A percentile compares a stretch with the other conserved stretches of the same genome.
These are phyloP conservation scores for Ptychoptera contaminata DNA, from an alignment of 2,888 invertebrate genomes.

Conservation along the genomic window DNA sequence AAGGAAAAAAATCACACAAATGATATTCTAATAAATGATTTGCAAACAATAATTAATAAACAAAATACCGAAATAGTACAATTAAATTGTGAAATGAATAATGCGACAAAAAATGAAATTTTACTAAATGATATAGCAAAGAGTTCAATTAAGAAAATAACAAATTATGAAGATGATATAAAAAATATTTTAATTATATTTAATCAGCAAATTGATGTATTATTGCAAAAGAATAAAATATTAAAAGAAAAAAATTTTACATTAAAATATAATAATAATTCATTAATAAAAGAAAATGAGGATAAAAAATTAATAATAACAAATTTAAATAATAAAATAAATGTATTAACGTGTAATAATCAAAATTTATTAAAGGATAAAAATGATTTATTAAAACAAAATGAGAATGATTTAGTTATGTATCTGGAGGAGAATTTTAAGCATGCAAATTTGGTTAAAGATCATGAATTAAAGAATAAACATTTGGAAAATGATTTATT, in stretches of 20 bases:
- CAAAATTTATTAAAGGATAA: neutral
- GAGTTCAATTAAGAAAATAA: conserved; percentile 7
- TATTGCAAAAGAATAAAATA: neutral
- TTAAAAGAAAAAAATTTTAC: neutral
- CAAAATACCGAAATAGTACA: conserved; percentile 15
- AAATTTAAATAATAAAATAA: neutral
- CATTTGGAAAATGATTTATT: too few relatives aligned
- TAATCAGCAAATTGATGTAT: neutral
- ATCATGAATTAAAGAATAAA: too few relatives aligned
- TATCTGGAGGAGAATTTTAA: too few relatives aligned
- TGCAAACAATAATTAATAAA: conserved; percentile 13
- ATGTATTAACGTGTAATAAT: neutral
- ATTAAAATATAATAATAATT: too few relatives aligned
- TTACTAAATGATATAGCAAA: conserved; percentile 18
- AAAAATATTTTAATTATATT: conserved; percentile 6
- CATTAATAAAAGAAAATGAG: too few relatives aligned
- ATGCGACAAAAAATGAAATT: conserved; percentile 12
- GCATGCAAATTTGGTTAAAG: too few relatives aligned
- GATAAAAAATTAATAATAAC: neutral
- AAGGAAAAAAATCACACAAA: conserved; percentile 30
- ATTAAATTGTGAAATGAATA: conserved; percentile 3
- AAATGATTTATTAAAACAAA: neutral
- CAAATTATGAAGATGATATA: conserved; percentile 20
- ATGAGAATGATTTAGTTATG: too few relatives aligned
- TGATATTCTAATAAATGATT: conserved; percentile 20